phyloP scores from a whole-genome alignment of 2,797 vertebrate species.

The Podargus strigoides region DNA sequence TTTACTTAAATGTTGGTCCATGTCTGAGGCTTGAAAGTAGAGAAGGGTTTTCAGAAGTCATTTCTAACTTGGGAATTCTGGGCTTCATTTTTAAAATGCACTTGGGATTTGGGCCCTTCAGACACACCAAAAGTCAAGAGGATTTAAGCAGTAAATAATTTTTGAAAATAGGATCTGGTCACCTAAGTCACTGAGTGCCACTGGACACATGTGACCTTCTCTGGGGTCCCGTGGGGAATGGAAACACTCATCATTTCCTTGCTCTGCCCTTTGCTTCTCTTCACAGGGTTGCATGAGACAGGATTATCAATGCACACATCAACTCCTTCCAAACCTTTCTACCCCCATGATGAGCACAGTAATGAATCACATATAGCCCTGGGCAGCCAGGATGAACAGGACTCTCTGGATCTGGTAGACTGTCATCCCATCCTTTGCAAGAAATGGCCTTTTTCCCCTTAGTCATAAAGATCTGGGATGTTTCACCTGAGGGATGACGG shows the following conservation, averaged over 20 bases:
- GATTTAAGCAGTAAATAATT: not conserved
- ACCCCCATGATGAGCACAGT: not conserved
- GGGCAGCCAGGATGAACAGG: too few relatives aligned
- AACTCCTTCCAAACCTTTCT: not conserved
- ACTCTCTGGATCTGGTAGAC: not conserved
- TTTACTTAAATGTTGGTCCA: not conserved
- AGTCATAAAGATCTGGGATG: not conserved
- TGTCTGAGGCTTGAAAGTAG: not conserved
- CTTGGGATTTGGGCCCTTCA: not conserved
- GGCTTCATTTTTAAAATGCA: not conserved
- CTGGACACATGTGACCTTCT: not conserved
- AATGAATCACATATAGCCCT: not conserved
- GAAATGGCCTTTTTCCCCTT: fast-evolving
- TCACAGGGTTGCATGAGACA: not conserved
- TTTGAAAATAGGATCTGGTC: not conserved
- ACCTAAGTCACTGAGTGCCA: not conserved
- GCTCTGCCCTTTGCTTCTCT: not conserved
- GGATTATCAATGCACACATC: not conserved
- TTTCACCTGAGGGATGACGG: not conserved
- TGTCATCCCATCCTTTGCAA: not conserved
- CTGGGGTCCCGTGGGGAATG: fast-evolving
- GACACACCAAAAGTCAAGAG: not conserved
- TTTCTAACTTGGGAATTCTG: not conserved
- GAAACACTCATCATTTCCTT: not conserved
- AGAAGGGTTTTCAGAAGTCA: not conserved